Evolutionary conservation across 2,888 invertebrate genomes (phyloP).

Genomic region (Aelia acuminata): DNA sequence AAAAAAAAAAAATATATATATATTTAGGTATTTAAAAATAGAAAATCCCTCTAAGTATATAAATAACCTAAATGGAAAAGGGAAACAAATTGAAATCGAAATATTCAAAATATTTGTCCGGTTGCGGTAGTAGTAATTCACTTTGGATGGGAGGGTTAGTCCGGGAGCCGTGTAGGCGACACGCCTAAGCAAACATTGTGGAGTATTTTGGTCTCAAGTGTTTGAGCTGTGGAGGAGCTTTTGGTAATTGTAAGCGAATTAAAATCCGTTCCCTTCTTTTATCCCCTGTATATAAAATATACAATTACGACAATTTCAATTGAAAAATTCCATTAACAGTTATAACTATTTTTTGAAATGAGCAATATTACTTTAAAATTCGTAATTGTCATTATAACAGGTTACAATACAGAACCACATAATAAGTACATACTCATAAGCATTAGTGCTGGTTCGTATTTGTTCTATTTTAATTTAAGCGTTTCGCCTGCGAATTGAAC

Average conservation of each 20-base stretch:
- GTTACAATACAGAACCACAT: too few relatives aligned
- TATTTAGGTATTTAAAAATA: too few relatives aligned
- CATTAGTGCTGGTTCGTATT: background rate
- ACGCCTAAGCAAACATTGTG: conserved; percentile 33
- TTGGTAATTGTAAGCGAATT: conserved; percentile 22
- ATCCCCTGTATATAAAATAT: background rate
- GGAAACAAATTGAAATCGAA: background rate
- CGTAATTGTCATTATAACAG: too few relatives aligned
- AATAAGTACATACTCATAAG: too few relatives aligned
- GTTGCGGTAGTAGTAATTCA: background rate
- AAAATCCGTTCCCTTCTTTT: background rate
- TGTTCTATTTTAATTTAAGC: background rate
- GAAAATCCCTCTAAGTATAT: too few relatives aligned
- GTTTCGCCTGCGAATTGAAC: background rate
- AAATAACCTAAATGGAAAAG: background rate
- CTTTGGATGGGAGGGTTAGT: conserved; percentile 9
- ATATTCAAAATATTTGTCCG: background rate
- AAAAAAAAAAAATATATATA: too few relatives aligned
- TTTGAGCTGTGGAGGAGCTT: conserved; percentile 32
- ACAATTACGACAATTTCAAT: background rate
- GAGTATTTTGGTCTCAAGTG: conserved; percentile 34
- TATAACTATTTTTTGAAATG: background rate
- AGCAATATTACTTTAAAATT: background rate
- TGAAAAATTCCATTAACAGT: background rate
- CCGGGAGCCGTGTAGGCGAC: conserved; percentile 12